Conservation (phyloP, 2,888 invertebrate genomes). For the Chrysolina oricalcia region DNA sequence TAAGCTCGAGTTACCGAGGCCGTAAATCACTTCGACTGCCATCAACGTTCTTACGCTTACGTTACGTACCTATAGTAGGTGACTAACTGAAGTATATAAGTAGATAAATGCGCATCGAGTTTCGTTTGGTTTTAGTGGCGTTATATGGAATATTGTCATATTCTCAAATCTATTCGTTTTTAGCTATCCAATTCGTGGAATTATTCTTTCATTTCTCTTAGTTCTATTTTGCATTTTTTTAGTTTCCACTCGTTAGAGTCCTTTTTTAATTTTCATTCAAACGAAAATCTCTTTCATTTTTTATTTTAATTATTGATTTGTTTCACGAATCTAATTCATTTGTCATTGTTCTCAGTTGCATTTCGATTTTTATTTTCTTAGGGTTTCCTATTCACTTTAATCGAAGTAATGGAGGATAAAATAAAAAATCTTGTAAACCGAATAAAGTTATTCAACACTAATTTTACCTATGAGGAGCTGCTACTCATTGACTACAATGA, state of each 20-base stretch:
- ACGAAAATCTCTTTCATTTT: neutral
- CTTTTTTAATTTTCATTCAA: constrained; percentile 8
- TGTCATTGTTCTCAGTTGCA: too few species aligned
- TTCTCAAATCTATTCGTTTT: constrained; percentile 5
- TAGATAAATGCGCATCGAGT: too few species aligned
- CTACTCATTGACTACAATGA: constrained; percentile 1
- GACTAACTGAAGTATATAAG: too few species aligned
- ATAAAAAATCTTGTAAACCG: constrained; percentile 11
- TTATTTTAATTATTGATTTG: too few species aligned
- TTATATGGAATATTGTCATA: constrained; percentile 15
- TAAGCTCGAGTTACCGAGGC: constrained; percentile 7
- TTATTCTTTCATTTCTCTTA: neutral
- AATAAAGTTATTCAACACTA: neutral
- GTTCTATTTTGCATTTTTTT: neutral
- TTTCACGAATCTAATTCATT: too few species aligned
- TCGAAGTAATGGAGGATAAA: neutral
- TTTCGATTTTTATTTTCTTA: too few species aligned
- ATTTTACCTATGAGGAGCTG: constrained; percentile 16
- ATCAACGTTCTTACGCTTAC: too few species aligned
- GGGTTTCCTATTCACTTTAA: constrained; percentile 2
- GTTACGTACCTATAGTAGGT: too few species aligned
- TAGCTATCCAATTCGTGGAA: neutral
- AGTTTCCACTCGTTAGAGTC: constrained; percentile 14
- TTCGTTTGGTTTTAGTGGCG: too few species aligned
- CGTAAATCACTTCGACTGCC: too few species aligned